phyloP scores from a whole-genome alignment of 2,888 invertebrate genomes.

The Cyaniris semiargus region DNA sequence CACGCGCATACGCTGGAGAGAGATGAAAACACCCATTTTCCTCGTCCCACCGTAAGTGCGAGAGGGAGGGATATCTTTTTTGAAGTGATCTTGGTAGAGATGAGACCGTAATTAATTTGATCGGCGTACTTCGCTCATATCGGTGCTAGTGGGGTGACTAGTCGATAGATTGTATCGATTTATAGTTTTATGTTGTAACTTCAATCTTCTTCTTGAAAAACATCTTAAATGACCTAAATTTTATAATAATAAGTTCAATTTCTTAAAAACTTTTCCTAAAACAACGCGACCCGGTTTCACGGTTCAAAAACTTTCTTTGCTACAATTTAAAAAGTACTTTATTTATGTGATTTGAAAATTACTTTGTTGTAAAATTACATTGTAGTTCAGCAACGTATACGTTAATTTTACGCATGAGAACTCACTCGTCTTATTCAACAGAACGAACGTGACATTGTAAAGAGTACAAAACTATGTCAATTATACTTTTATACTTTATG shows the following conservation, averaged over 20 bases:
- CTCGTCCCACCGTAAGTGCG: constrained; percentile 45
- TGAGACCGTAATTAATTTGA: constrained; percentile 78
- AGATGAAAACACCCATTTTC: constrained; percentile 42
- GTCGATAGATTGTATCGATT: constrained; percentile 41
- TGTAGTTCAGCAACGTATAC: constrained; percentile 24
- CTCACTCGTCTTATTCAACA: background rate
- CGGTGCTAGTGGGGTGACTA: constrained; percentile 53
- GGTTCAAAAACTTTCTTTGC: constrained; percentile 19
- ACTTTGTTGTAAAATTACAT: constrained; percentile 12
- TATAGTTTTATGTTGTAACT: constrained; percentile 20
- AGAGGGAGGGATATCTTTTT: constrained; percentile 55
- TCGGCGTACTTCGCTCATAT: constrained; percentile 61
- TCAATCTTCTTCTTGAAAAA: background rate
- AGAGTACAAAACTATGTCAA: constrained; percentile 2
- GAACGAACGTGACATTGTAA: constrained; percentile 12
- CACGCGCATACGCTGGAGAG: constrained; percentile 63
- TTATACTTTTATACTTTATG: background rate
- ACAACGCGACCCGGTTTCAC: constrained; percentile 6
- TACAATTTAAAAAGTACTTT: constrained; percentile 16
- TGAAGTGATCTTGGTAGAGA: constrained; percentile 63
- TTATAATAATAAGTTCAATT: background rate
- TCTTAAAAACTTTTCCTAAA: constrained; percentile 11
- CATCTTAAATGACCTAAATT: background rate
- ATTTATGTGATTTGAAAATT: constrained; percentile 5
- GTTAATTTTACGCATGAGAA: constrained; percentile 21